phyloP scores from a whole-genome alignment of 1,140 invertebrate genomes.

The Eupristina koningsbergeri region DNA sequence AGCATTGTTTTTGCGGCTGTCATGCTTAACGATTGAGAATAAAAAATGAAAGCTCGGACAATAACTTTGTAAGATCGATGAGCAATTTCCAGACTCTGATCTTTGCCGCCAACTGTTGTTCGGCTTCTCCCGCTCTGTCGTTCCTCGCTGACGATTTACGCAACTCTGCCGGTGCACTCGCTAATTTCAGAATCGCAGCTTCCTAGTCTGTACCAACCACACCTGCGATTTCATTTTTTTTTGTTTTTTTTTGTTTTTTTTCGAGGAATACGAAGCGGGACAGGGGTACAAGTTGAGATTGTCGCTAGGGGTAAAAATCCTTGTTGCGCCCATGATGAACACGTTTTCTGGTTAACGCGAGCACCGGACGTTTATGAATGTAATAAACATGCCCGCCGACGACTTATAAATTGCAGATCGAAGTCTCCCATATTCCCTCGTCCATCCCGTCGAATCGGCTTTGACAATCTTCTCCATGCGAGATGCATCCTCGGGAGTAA shows the following conservation, averaged over 20 bases:
- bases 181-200: neutral
- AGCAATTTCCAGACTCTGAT: too few relatives aligned
- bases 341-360: constrained; percentile 44
- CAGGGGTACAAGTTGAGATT: too few relatives aligned
- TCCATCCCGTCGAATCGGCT: neutral
- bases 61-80: too few relatives aligned
- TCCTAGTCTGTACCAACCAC: neutral
- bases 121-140: too few relatives aligned
- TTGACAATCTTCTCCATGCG: constrained; percentile 10
- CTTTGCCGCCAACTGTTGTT: too few relatives aligned
- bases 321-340: constrained; percentile 43
- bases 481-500: constrained; percentile 1
- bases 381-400: constrained; percentile 61
- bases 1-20: too few relatives aligned
- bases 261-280: too few relatives aligned
- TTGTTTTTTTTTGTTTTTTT: too few relatives aligned
- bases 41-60: too few relatives aligned
- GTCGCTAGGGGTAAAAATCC: too few relatives aligned
- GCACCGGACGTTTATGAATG: constrained; percentile 61
- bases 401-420: constrained; percentile 51
- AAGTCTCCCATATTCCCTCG: neutral
- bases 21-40: too few relatives aligned
- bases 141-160: neutral
- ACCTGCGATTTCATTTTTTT: constrained; percentile 3
- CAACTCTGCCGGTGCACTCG: neutral